These are phyloP conservation scores for Ceratina australensis DNA, from an alignment of 1,140 invertebrate species.

Conservation along the genomic window DNA sequence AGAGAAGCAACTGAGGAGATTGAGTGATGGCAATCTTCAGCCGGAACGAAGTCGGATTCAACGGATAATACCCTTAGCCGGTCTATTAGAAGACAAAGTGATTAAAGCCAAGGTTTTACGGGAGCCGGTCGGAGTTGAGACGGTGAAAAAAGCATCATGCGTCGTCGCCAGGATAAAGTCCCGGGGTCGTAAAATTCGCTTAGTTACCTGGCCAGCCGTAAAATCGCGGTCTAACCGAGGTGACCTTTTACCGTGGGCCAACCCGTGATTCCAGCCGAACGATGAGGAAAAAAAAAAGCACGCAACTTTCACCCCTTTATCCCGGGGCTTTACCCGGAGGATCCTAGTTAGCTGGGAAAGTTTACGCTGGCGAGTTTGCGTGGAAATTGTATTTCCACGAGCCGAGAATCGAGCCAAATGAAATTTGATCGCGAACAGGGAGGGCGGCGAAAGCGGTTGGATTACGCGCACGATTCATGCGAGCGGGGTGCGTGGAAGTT, in stretches of 20 bases:
- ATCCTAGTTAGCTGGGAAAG: constrained; percentile 34
- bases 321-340: neutral
- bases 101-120: constrained; percentile 4
- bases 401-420: constrained; percentile 57
- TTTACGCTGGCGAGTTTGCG: constrained; percentile 49
- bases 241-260: neutral
- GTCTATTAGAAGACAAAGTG: constrained; percentile 9
- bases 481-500: neutral
- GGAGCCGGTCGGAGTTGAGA: too few relatives aligned
- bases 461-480: constrained; percentile 15
- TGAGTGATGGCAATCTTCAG: neutral
- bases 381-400: constrained; percentile 51
- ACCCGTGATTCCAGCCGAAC: neutral
- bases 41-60: constrained; percentile 1
- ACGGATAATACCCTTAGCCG: neutral
- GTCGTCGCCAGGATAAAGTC: neutral
- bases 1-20: too few relatives aligned
- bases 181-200: constrained; percentile 3
- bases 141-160: constrained; percentile 13
- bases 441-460: neutral
- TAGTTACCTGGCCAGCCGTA: constrained; percentile 14
- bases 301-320: constrained; percentile 8
- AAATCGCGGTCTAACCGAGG: constrained; percentile 1
- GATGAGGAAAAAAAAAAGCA: too few relatives aligned
- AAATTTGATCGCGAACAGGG: constrained; percentile 52